phyloP scores from a whole-genome alignment of 1,140 invertebrate genomes.

The Lepidotrigona ventralis region DNA sequence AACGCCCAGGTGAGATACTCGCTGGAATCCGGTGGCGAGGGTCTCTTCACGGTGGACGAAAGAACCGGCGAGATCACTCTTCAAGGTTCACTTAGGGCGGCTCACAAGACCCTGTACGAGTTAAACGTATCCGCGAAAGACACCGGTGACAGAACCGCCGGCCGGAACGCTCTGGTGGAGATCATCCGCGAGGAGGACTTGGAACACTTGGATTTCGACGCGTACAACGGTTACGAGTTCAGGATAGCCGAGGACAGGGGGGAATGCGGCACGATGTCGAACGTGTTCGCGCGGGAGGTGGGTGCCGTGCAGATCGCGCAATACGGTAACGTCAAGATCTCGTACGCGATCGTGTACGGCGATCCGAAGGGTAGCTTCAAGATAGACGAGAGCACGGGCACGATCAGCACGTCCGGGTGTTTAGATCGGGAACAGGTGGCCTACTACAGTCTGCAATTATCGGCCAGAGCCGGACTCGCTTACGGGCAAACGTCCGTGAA shows the following conservation, averaged over 20 bases:
- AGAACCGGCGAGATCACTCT: constrained; percentile 87
- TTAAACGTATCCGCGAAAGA: constrained; percentile 89
- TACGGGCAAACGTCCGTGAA: constrained; percentile 88
- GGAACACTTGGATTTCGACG: constrained; percentile 87
- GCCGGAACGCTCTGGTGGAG: constrained; percentile 89
- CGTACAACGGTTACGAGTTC: constrained; percentile 88
- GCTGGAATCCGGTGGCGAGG: constrained; percentile 88
- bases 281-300: constrained; percentile 84
- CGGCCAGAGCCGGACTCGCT: constrained; percentile 85
- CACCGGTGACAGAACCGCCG: constrained; percentile 85
- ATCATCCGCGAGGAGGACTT: constrained; percentile 87
- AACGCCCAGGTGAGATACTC: constrained; percentile 90
- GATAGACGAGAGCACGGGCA: constrained; percentile 89
- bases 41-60: constrained; percentile 88
- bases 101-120: constrained; percentile 85
- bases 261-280: constrained; percentile 81
- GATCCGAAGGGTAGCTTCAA: constrained; percentile 89
- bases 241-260: constrained; percentile 90
- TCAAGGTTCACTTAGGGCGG: constrained; percentile 83
- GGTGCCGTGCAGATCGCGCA: constrained; percentile 86
- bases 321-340: constrained; percentile 78
- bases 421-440: constrained; percentile 92
- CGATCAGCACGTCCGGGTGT: constrained; percentile 88
- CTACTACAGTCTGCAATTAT: constrained; percentile 88
- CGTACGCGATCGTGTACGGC: constrained; percentile 91